phyloP scores from a whole-genome alignment of 1,140 invertebrate genomes.

The Hermetia illucens region DNA sequence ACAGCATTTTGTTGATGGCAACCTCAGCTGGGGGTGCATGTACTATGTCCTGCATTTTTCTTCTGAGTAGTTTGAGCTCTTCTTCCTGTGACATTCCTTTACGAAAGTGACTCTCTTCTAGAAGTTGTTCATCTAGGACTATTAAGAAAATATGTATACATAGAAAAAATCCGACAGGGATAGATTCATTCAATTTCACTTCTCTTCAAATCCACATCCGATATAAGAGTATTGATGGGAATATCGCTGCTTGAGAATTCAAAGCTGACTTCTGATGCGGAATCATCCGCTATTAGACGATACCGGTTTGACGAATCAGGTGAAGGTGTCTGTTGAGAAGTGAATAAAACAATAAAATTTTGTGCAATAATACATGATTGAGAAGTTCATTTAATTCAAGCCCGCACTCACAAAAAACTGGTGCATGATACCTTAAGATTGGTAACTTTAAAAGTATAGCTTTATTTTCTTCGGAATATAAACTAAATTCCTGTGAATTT shows the following conservation, averaged over 20 bases:
- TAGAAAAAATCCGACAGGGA: neutral
- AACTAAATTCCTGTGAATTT: too few relatives aligned
- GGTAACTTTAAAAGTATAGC: too few relatives aligned
- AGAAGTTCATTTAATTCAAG: too few relatives aligned
- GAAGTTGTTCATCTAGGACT: conserved; percentile 5
- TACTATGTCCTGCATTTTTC: conserved; percentile 22
- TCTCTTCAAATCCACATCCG: conserved; percentile 1
- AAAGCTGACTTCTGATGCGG: conserved; percentile 5
- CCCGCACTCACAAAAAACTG: too few relatives aligned
- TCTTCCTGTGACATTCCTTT: conserved; percentile 5
- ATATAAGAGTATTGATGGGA: conserved; percentile 1
- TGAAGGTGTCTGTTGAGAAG: neutral
- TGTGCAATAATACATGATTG: too few relatives aligned
- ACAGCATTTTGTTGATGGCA: conserved; percentile 34
- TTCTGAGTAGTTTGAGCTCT: conserved; percentile 4
- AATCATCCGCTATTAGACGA: conserved; percentile 1
- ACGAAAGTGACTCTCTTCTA: neutral
- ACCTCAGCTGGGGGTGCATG: conserved; percentile 19
- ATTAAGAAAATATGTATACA: neutral
- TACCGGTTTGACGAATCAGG: neutral
- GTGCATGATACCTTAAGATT: too few relatives aligned
- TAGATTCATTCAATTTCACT: neutral
- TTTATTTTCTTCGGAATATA: too few relatives aligned
- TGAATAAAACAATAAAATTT: too few relatives aligned
- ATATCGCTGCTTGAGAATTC: conserved; percentile 1